Base-by-base conservation (phyloP, 64 coral and sea anemone genomes). In the Actinia equina region DNA sequence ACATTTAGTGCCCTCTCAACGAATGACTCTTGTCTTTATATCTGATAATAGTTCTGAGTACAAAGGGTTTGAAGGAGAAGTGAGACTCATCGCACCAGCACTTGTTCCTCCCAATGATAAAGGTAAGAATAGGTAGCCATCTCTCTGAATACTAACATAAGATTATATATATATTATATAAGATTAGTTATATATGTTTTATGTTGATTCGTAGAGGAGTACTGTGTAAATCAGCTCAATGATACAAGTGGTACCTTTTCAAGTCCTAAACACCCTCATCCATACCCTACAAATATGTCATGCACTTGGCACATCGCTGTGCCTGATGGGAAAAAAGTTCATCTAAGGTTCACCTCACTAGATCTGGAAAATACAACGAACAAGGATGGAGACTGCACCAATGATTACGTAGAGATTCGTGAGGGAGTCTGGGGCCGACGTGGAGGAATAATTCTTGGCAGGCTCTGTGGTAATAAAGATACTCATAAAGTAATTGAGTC, bases 221-320 rank as follows among this genome's bases (percentile, higher is more conserved):
- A 44, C 13, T 81, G 78, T 81, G 42, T 8, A 19, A 81, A 81
- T 26, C n/a, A 62, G 20, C 52, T 63, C 2, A 85, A 85, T 63
- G 59, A 85, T 56, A 87, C 90, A 43, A 92, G 77, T 70, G 90
- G 86, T 25, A 92, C 57, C 12, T 43, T 92, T 6, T 42, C 64
- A 13, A 92, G 90, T 54, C 89, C 89, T 45, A 79, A 91, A 55
- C 79, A 79, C 20, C 89, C 89, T 22, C 12, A 71, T 22, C 52
- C 52, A 14, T 91, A 91, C 27, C 83, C 70, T 7, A 20, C 19
- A 22, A 63, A 85, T 70, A 77, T 85, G 77, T 77, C 61, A 52
- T 91, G 89, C 74, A 91, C 83, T 43, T 91, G 89, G 89, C 76
- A 84, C 56, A 86, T 91, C 70, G 4, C 76, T 6, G 89, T 77